phyloP scores from a whole-genome alignment of 2,888 invertebrate genomes.

The Drosophila lacicola region DNA sequence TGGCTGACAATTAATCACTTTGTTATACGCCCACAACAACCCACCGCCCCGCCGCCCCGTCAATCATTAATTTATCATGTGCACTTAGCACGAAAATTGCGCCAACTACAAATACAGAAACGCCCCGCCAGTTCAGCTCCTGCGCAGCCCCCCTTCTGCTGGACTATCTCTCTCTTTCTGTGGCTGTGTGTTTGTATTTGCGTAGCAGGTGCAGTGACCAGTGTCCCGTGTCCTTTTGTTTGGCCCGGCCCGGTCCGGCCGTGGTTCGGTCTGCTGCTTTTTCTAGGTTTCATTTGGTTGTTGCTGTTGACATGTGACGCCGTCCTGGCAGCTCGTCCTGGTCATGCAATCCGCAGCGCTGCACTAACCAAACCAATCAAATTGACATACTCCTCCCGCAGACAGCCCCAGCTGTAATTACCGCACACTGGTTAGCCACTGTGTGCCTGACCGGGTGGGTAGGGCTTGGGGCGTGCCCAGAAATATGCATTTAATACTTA shows the following conservation, averaged over 20 bases:
- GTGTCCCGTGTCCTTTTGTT: constrained; percentile 37
- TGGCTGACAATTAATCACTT: constrained; percentile 68
- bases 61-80: constrained; percentile 77
- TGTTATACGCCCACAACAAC: constrained; percentile 53
- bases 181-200: constrained; percentile 17
- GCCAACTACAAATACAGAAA: constrained; percentile 55
- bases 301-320: constrained; percentile 55
- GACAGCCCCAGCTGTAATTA: constrained; percentile 52
- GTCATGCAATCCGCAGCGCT: constrained; percentile 12
- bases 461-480: constrained; percentile 3
- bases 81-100: constrained; percentile 75
- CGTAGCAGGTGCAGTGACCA: constrained; percentile 52
- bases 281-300: constrained; percentile 45
- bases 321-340: constrained; percentile 24
- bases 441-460: constrained; percentile 14
- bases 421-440: constrained; percentile 36
- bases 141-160: background rate
- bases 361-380: constrained; percentile 39
- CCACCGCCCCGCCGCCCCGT: constrained; percentile 10
- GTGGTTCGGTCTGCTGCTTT: constrained; percentile 34
- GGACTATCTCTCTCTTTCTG: background rate
- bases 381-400: constrained; percentile 13
- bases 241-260: background rate
- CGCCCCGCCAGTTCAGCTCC: background rate
- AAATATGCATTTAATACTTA: constrained; percentile 49